phyloP scores from a whole-genome alignment of 2,113 vertebrate genomes.

The Microcebus lehilahytsara region DNA sequence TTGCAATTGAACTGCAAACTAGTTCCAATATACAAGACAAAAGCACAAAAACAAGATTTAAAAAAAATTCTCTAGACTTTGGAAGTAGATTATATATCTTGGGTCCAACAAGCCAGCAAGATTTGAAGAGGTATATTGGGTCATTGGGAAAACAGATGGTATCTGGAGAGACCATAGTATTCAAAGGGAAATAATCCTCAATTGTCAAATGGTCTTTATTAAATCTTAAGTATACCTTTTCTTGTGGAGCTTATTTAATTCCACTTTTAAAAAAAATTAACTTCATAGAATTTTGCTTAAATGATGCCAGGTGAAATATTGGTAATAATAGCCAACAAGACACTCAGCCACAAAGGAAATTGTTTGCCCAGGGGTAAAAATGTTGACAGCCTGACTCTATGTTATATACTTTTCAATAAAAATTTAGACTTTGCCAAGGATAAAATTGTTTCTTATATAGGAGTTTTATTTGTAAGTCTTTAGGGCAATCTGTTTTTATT shows the following conservation, averaged over 20 bases:
- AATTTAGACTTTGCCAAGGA: neutral
- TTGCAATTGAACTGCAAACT: neutral
- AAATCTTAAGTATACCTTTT: neutral
- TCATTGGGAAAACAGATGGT: neutral
- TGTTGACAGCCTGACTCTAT: neutral
- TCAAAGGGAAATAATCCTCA: slow-evolving; percentile 4
- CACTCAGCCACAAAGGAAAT: neutral
- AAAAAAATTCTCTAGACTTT: neutral
- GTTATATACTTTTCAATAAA: neutral
- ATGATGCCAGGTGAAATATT: neutral
- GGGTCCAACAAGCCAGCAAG: neutral
- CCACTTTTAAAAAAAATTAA: neutral
- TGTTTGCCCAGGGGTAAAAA: neutral
- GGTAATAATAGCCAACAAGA: neutral
- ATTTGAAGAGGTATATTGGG: neutral
- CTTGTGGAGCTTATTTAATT: neutral
- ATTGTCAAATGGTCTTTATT: slow-evolving; percentile 24
- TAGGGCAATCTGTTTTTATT: neutral
- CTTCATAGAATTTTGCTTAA: neutral
- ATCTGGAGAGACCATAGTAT: neutral
- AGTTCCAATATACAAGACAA: neutral
- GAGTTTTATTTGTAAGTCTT: neutral
- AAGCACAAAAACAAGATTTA: neutral
- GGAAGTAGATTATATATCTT: neutral
- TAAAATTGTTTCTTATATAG: neutral